Base-by-base conservation (phyloP, 2,888 invertebrate genomes). In the Rhimphoctona megacephalus region DNA sequence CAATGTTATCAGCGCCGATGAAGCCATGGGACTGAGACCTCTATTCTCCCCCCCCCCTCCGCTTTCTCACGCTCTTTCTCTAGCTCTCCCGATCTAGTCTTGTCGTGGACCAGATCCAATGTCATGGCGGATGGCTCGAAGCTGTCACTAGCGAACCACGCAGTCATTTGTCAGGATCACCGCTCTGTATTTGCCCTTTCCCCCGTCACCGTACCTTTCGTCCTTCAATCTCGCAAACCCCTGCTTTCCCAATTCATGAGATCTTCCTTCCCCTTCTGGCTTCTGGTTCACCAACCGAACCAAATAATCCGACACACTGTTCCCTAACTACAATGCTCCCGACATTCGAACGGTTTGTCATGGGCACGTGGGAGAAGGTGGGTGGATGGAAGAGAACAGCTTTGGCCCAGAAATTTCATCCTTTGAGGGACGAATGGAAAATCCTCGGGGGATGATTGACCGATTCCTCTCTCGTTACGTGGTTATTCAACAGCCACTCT, bases 101-200 rank as follows among this genome's bases (percentile, higher is more conserved):
- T 43, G 57, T 81, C 79, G 78, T 81, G 77, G 84, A 87, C 86
- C 89, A 88, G 88, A 90, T 90, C 89, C 90, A 87, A 89, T 89
- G 91, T 90, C 90, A 91, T 89, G 90, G 90, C 79, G 88, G 91
- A 91, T 91, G 90, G 92, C 91, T 93, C 90, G 90, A 90, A 90
- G 89, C 92, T 93, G 93, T 92, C 93, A 92, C 91, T 91, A 90
- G 89, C 90, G 91, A 91, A 93, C 92, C 93, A 89, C 91, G 89
- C 87, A 89, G 90, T 93, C 93, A 92, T 94, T 93, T 93, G 93
- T 94, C 93, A 93, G 90, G 92, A 93, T 93, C 93, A 92, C 91
- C 89, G 90, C 81, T 88, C 88, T 85, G 88, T 88, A 74, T 69
- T 82, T 88, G 86, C 52, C 49, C 66, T 22, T 78, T 46, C 39